Evolutionary conservation across 2,113 vertebrate genomes (phyloP), one percentile per base, ranked within the genome.

Genomic region (Harpagus bidentatus): DNA sequence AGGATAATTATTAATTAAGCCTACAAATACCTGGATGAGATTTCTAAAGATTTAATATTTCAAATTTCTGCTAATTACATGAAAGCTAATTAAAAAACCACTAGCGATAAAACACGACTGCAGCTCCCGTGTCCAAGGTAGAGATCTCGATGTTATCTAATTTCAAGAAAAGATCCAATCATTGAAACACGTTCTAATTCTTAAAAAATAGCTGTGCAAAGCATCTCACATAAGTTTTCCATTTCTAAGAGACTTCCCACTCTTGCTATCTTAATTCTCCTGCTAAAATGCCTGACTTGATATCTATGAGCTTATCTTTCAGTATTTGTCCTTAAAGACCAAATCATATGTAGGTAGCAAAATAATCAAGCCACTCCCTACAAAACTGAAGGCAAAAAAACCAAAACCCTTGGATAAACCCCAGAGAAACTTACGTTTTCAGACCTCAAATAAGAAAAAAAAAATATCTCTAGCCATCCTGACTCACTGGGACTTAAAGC

Each of bases 271-370:
- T 58, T 61, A 88, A 72, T 85, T 70, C 20, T 84, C 22, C 38
- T 55, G 38, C 22, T 86, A 58, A 67, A 67, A 66, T 21, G 19
- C 40, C 29, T 81, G 32, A 36, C 31, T 58, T 91, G 10, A 43
- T 22, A 13, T 38, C 63, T n/a, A n/a, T 15, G 12, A 77, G 53
- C 18, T 72, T 77, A 71, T 43, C 29, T 50, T 47, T 31, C 62
- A 31, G 16, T 59, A 61, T 56, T 69, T 80, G 62, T 38, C 47
- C 40, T 45, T 56, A 31, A 84, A 82, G 34, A 76, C 8, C 36
- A 82, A 88, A 45, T 7, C 6, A 19, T 2, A 69, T 2, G 5
- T 0, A 72, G 18, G 50, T 0, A 76, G 8, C 2, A n/a, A 72
- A 45, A 58, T 66, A 42, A 38, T 15, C 48, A 79, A 80, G 34